Evolutionary conservation across 2,113 vertebrate genomes (phyloP).

Genomic region (Melospiza georgiana): DNA sequence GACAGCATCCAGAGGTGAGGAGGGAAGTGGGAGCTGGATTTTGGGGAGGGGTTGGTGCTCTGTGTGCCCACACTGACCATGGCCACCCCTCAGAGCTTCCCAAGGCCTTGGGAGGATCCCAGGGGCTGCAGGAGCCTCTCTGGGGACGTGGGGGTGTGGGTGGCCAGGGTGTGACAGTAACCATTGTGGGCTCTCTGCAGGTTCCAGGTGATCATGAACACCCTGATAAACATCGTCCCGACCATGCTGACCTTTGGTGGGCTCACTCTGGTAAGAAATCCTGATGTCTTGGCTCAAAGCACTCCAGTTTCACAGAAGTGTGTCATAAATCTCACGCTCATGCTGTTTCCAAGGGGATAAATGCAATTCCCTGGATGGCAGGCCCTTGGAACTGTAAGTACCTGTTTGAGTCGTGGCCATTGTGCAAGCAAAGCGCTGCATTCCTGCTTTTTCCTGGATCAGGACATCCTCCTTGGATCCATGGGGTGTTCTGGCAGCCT

Average conservation of each 20-base stretch:
- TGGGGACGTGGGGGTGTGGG: neutral
- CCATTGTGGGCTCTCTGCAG: conserved; percentile 45
- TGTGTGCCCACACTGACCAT: neutral
- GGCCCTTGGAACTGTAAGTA: neutral
- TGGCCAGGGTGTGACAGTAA: neutral
- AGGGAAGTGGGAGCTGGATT: neutral
- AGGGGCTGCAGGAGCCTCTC: neutral
- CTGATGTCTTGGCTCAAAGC: neutral
- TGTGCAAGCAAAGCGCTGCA: neutral
- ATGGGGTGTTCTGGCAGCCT: neutral
- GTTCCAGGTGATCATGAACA: conserved; percentile 90
- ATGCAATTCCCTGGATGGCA: neutral
- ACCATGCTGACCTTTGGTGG: conserved; percentile 90
- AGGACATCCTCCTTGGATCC: neutral
- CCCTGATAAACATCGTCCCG: conserved; percentile 88
- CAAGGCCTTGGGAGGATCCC: neutral
- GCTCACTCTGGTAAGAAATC: conserved; percentile 85
- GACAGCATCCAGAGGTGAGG: conserved; percentile 87
- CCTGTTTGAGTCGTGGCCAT: neutral
- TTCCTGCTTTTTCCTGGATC: neutral
- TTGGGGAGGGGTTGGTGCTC: neutral
- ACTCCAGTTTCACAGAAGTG: neutral
- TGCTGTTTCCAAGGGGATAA: conserved; percentile 7
- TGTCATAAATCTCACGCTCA: rapidly evolving
- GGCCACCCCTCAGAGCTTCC: neutral